Evolutionary conservation across 2,797 vertebrate species (phyloP).

Genomic region (Eurystomus glaucurus): DNA sequence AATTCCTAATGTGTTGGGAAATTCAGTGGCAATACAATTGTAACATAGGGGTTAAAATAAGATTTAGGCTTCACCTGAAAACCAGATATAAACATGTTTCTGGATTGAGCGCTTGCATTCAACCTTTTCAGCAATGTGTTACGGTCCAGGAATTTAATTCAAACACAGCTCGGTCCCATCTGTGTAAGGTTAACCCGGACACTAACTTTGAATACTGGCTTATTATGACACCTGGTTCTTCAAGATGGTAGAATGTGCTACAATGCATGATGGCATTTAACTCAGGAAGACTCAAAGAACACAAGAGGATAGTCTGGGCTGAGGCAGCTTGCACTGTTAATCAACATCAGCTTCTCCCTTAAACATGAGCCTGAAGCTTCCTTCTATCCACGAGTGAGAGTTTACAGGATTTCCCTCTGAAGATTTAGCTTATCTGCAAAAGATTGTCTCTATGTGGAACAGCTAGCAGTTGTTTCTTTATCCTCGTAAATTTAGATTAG

Average conservation of each 20-base stretch:
- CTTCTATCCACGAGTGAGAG: neutral
- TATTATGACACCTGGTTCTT: neutral
- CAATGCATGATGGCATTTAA: neutral
- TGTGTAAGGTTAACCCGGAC: neutral
- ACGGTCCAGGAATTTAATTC: neutral
- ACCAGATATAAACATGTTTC: neutral
- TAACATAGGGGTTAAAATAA: neutral
- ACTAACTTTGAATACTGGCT: neutral
- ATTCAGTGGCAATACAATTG: neutral
- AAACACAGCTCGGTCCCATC: neutral
- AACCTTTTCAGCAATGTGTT: neutral
- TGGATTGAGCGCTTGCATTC: neutral
- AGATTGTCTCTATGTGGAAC: neutral
- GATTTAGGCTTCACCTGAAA: neutral
- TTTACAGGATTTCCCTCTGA: conserved; percentile 27
- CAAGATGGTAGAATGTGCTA: neutral
- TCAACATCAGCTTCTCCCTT: neutral
- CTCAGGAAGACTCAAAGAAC: neutral
- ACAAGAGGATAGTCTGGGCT: neutral
- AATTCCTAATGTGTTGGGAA: neutral
- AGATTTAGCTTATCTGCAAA: conserved; percentile 14
- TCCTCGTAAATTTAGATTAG: neutral
- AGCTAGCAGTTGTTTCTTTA: neutral
- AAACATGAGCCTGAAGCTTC: neutral
- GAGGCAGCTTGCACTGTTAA: neutral